A percentile compares a stretch with the other conserved stretches of the same genome.
Evolutionary conservation across 2,113 vertebrate species (phyloP).

Genomic region (Centrocercus urophasianus): DNA sequence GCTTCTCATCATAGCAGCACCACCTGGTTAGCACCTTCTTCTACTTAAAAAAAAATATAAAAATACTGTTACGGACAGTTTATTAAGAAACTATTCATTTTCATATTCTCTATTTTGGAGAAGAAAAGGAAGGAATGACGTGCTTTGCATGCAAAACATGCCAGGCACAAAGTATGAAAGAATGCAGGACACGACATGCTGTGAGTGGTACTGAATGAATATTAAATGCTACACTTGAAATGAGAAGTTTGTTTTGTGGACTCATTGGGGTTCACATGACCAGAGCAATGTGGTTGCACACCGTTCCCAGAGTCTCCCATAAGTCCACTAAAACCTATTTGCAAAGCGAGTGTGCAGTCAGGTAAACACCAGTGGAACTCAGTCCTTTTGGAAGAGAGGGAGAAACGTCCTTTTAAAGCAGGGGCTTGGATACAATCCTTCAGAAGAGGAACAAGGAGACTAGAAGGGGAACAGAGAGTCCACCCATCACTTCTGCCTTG

Average conservation of each 20-base stretch:
- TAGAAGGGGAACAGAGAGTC: not conserved
- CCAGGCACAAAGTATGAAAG: not conserved
- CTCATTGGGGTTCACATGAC: not conserved
- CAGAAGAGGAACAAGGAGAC: not conserved
- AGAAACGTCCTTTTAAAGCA: not conserved
- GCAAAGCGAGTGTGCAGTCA: not conserved
- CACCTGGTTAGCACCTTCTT: not conserved
- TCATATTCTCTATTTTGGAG: not conserved
- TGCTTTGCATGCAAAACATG: not conserved
- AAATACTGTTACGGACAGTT: not conserved
- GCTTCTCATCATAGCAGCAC: not conserved
- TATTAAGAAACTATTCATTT: not conserved
- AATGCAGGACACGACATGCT: not conserved
- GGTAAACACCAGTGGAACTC: not conserved
- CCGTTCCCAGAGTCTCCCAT: not conserved
- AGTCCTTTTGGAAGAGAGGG: not conserved
- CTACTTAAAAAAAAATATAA: not conserved
- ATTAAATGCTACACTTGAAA: not conserved
- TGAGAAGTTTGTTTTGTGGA: not conserved
- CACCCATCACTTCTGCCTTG: not conserved
- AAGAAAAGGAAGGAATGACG: not conserved
- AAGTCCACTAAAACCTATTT: not conserved
- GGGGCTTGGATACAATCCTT: not conserved
- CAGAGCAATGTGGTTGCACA: fast-evolving
- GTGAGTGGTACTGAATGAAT: no score